A percentile compares a stretch with the other conserved stretches of the same genome.
Conservation (phyloP, 2,113 vertebrate genomes). For the Thomomys bottae region DNA sequence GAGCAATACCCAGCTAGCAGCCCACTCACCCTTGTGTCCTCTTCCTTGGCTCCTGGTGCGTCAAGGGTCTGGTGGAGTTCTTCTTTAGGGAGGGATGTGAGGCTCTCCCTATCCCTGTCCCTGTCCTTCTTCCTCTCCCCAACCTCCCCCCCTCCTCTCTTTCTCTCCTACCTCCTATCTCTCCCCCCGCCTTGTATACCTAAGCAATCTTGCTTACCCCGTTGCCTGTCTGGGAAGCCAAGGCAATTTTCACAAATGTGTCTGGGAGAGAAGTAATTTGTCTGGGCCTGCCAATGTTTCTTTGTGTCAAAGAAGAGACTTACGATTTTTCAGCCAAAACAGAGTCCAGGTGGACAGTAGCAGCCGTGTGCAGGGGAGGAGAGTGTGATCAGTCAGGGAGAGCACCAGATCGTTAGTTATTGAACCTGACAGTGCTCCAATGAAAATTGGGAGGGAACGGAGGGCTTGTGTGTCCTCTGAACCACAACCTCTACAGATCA, state of each 20-base stretch:
- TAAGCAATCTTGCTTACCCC: neutral
- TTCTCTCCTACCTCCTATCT: no score
- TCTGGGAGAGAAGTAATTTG: conserved; percentile 68
- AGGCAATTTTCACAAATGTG: conserved; percentile 62
- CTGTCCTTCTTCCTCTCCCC: no score
- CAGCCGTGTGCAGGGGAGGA: neutral
- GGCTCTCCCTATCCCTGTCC: neutral
- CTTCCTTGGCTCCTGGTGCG: neutral
- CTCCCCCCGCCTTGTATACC: neutral
- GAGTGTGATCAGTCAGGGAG: neutral
- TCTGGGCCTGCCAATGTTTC: conserved; percentile 39
- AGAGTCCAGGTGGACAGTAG: neutral
- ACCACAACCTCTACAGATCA: neutral
- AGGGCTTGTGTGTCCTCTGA: neutral
- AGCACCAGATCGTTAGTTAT: neutral
- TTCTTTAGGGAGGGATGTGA: neutral
- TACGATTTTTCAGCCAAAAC: conserved; percentile 44
- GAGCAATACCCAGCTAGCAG: neutral
- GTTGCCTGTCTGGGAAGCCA: neutral
- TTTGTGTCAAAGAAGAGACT: conserved; percentile 46
- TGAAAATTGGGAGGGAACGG: conserved; percentile 46
- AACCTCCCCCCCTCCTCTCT: no score
- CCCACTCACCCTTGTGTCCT: accelerated
- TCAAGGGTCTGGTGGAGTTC: neutral
- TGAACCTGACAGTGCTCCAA: neutral